Conservation (phyloP, 2,888 invertebrate species). For the Blera fallax region DNA sequence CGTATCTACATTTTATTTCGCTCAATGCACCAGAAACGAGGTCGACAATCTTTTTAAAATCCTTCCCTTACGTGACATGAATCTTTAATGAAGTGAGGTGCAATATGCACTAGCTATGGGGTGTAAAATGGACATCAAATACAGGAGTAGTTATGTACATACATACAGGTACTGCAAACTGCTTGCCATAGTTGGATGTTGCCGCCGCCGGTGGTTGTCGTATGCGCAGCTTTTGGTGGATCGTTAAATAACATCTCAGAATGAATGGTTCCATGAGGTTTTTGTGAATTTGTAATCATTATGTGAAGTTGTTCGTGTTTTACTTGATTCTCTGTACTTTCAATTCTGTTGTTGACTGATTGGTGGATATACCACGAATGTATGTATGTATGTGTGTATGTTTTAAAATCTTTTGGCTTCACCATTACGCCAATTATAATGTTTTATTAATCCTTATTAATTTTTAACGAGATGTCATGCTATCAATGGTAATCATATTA, state of each 20-base stretch:
- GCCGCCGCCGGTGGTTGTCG: neutral
- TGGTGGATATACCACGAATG: neutral
- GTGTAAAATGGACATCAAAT: conserved; percentile 61
- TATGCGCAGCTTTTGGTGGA: conserved; percentile 1
- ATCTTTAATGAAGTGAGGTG: conserved; percentile 66
- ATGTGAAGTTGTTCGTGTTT: conserved; percentile 6
- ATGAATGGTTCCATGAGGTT: neutral
- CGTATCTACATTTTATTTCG: conserved; percentile 30
- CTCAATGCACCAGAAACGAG: conserved; percentile 59
- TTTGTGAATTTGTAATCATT: conserved; percentile 8
- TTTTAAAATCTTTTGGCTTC: neutral
- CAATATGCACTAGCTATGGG: conserved; percentile 44
- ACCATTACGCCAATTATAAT: neutral
- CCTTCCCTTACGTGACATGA: conserved; percentile 65
- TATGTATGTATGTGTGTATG: no score
- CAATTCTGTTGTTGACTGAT: neutral
- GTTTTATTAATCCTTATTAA: neutral
- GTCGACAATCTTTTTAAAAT: conserved; percentile 65
- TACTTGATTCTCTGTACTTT: conserved; percentile 15
- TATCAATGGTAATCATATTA: no score
- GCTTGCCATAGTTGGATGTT: conserved; percentile 27
- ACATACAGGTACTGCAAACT: conserved; percentile 22
- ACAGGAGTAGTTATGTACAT: conserved; percentile 9
- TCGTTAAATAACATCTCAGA: conserved; percentile 13
- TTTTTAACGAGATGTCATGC: neutral